Evolutionary conservation across 2,888 invertebrate species (phyloP), one percentile per base, ranked within the genome.

Genomic region (Metalampra italica): DNA sequence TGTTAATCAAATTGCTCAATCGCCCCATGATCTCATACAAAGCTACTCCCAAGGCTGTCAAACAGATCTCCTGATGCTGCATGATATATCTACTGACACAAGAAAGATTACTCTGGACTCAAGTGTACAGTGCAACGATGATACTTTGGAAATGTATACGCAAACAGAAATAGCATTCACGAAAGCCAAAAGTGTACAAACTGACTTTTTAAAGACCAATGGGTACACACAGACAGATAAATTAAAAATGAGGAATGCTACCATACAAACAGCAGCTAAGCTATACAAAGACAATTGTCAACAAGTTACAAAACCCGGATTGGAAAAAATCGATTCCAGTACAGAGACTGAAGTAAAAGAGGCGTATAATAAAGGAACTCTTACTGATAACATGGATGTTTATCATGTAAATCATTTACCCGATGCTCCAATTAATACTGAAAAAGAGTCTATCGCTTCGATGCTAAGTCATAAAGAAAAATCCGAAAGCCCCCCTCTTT

Each of bases 401-500:
- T 47, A 51, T 47, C 38, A 54, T n/a, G 11, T 46, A 11, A 43
- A 47, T 3, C 54, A 36, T 42, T 3, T 22, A 22, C 22, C 22
- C 22, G 22, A 22, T 3, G 22, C 22, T 22, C 22, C 22, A 22
- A 49, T 56, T 34, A 45, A 64, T 42, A 39, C 13, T 39, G 4
- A 39, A 14, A 8, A 7, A 14, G 39, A 15, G 46, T 53, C 44
- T 43, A 57, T 58, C 49, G 47, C 47, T 49, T 48, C 34, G 45
- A 12, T 22, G 3, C 46, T 49, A 45, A 46, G 45, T n/a, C 53
- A 51, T 51, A 77, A 72, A 60, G 80, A 84, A 51, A 80, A 80
- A 59, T 82, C 90, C n/a, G 84, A 84, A 49, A 90, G 90, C 59
- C 90, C 90, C 52, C 90, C 90, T 37, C 75, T 90, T 13, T 75